Evolutionary conservation across 2,888 invertebrate genomes (phyloP).

Genomic region (Trissonchulus latispiculum): DNA sequence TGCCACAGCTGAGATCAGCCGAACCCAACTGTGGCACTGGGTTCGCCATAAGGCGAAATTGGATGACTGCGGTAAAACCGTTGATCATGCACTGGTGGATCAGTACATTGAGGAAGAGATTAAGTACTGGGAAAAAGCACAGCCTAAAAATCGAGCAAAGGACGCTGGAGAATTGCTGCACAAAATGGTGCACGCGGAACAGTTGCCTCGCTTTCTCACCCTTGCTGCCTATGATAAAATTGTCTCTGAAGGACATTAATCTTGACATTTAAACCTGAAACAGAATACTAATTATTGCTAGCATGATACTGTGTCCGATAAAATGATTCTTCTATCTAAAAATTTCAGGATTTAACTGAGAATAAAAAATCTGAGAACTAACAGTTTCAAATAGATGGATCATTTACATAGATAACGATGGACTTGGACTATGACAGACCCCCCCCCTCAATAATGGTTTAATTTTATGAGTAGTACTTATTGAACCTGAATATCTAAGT

Average conservation of each 20-base stretch:
- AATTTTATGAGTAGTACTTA: too few species aligned
- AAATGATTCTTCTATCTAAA: too few species aligned
- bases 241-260: conserved; percentile 39
- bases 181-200: conserved; percentile 54
- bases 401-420: too few species aligned
- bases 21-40: conserved; percentile 66
- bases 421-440: too few species aligned
- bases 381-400: too few species aligned
- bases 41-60: conserved; percentile 54
- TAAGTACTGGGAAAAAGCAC: conserved; percentile 33
- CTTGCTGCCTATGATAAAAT: conserved; percentile 39
- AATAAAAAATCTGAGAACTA: too few species aligned
- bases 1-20: conserved; percentile 63
- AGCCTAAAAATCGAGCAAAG: conserved; percentile 22
- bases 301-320: too few species aligned
- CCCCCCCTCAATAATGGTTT: too few species aligned
- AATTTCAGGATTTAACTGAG: too few species aligned
- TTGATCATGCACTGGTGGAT: conserved; percentile 43
- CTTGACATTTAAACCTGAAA: neutral
- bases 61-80: conserved; percentile 47
- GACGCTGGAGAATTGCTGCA: conserved; percentile 52
- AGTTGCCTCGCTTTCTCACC: conserved; percentile 60
- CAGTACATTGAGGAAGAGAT: conserved; percentile 40
- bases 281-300: too few species aligned
- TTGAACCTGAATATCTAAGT: too few species aligned